phyloP scores from a whole-genome alignment of 2,888 invertebrate genomes.

The Julus scandinavius region DNA sequence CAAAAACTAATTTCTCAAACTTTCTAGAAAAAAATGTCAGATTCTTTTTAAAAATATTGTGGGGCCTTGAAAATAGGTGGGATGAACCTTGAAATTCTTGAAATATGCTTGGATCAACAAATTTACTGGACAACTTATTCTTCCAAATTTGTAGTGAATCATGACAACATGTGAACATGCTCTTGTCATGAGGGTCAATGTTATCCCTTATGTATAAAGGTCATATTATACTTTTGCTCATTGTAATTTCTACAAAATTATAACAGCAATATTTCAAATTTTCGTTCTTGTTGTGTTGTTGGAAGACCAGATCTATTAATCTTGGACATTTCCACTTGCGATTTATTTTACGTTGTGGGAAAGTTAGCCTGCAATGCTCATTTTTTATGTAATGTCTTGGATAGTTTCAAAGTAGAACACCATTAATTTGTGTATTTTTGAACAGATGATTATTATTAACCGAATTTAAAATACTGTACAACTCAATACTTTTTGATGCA shows the following conservation, averaged over 20 bases:
- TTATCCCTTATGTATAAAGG: neutral
- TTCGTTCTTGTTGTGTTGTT: neutral
- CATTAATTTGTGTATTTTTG: neutral
- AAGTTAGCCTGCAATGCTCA: neutral
- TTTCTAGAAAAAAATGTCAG: neutral
- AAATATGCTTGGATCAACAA: no score
- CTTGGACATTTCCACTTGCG: neutral
- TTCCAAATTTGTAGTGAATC: neutral
- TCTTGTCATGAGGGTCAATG: neutral
- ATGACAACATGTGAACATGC: neutral
- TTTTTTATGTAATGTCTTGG: neutral
- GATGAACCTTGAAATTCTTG: no score
- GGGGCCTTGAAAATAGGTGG: no score
- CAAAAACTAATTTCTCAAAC: no score
- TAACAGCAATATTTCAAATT: neutral
- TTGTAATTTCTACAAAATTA: neutral
- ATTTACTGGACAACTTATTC: neutral
- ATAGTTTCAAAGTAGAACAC: neutral
- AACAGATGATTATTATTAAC: neutral
- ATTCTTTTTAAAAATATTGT: no score
- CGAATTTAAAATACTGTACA: neutral
- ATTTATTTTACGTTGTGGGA: neutral
- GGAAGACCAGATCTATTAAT: neutral
- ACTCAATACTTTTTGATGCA: neutral
- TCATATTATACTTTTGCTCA: neutral